Base-by-base conservation (phyloP, 2,113 vertebrate genomes). In the Blennius ocellaris region DNA sequence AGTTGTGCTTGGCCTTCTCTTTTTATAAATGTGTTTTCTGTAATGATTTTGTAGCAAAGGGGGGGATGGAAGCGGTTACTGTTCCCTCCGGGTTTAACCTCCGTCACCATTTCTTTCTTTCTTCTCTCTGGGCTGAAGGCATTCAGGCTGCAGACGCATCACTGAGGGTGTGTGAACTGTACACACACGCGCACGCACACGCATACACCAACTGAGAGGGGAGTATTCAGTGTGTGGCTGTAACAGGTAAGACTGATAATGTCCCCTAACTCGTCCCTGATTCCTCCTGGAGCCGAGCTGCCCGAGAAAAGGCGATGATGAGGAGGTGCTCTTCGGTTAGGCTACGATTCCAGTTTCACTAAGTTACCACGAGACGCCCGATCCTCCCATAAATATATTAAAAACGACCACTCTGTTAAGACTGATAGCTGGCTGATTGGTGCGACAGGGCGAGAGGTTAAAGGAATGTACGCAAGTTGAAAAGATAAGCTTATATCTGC, bases 391-490 rank as follows among this genome's bases (percentile, higher is more conserved):
- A 87, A 82, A 90, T 78, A 82, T 76, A 78, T 68, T 83, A 54
- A 83, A 84, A 82, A 86, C 21, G 81, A 84, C 72, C 81, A 85
- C 85, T 75, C 64, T 54, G 62, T 82, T 89, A 81, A 83, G 84
- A 90, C 80, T 81, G 84, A 78, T 40, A 66, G 69, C 52, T 62
- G 76, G 56, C 77, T 81, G 64, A 84, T 43, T 67, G 78, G 54
- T 73, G 83, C 86, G 49, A 63, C 80, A 64, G 40, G 54, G 71
- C 69, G 50, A 68, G 75, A 80, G 73, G 82, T 78, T 59, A 88
- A 79, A 87, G 92, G 91, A 94, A 93, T 91, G 93, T 86, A 82
- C 77, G 86, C 74, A 83, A 92, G 88, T 91, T 71, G 69, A 86
- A 62, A 15, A 82, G 47, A 66, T 84, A 80, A 90, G 75, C 85